Evolutionary conservation across 1,140 invertebrate species (phyloP).

Genomic region (Diorhabda elongata): DNA sequence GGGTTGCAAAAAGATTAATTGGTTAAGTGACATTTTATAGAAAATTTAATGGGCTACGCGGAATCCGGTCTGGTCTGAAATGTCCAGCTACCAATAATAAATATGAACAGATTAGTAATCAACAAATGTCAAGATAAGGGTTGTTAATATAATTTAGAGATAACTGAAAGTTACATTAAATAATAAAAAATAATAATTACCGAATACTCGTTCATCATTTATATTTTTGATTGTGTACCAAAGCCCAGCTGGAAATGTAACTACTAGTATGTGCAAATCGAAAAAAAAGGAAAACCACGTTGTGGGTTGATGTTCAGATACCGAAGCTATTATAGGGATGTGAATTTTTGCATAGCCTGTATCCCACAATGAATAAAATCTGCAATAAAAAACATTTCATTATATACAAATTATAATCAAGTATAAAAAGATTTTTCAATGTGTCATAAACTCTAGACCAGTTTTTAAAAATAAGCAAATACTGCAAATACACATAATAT

Average conservation of each 20-base stretch:
- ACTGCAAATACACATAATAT: too few species aligned
- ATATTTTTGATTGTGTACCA: conserved; percentile 99
- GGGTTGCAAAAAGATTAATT: too few species aligned
- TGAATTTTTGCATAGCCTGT: conserved; percentile 99
- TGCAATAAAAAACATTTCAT: conserved; percentile 38
- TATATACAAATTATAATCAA: too few species aligned
- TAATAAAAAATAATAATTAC: conserved; percentile 56
- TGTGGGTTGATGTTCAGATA: conserved; percentile 99
- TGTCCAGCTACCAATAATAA: neutral
- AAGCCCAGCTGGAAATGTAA: conserved; percentile 94
- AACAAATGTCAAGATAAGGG: neutral
- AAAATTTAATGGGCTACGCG: too few species aligned
- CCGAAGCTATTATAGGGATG: conserved; percentile 99
- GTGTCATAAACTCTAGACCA: too few species aligned
- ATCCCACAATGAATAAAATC: conserved; percentile 99
- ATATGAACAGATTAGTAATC: too few species aligned
- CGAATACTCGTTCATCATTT: conserved; percentile 97
- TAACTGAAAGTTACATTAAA: neutral
- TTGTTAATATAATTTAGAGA: neutral
- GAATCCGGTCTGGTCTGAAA: neutral
- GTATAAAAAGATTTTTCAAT: too few species aligned
- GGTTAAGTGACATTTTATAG: too few species aligned
- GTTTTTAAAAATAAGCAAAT: too few species aligned
- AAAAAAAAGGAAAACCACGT: conserved; percentile 99
- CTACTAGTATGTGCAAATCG: conserved; percentile 95